Evolutionary conservation across 2,113 vertebrate species (phyloP).

Genomic region (Microtus montanus): DNA sequence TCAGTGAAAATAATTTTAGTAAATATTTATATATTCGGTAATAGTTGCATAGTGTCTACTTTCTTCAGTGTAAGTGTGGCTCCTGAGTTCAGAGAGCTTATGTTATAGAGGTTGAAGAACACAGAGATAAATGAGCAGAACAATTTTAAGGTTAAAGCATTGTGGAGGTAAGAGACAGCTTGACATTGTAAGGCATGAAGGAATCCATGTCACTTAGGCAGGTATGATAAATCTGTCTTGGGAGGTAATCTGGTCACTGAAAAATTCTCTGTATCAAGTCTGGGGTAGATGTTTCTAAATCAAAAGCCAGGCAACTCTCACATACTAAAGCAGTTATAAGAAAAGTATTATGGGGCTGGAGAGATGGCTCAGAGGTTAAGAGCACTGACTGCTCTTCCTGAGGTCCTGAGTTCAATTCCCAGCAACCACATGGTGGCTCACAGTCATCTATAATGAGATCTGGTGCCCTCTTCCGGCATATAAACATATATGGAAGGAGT

Average conservation of each 20-base stretch:
- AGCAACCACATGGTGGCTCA: too few relatives aligned
- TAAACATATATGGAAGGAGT: too few relatives aligned
- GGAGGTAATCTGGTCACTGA: not conserved
- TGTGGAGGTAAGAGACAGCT: not conserved
- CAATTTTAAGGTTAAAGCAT: not conserved
- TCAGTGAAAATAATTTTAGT: constrained; percentile 46
- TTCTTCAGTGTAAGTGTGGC: not conserved
- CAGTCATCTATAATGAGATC: too few relatives aligned
- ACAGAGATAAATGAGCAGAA: not conserved
- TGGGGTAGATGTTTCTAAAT: not conserved
- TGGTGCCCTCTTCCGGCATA: too few relatives aligned
- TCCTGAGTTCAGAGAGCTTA: not conserved
- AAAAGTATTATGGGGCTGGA: not conserved
- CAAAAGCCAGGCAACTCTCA: not conserved
- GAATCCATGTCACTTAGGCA: not conserved
- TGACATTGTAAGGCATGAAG: not conserved
- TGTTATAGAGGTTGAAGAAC: not conserved
- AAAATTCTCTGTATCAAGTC: not conserved
- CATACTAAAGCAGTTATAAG: not conserved
- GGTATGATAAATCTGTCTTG: not conserved
- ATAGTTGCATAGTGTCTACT: not conserved
- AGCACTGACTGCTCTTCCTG: too few relatives aligned
- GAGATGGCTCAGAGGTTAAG: too few relatives aligned
- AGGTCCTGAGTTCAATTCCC: too few relatives aligned
- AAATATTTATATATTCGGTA: not conserved